phyloP scores from a whole-genome alignment of 1,140 invertebrate genomes.

The Drosophila ambigua region DNA sequence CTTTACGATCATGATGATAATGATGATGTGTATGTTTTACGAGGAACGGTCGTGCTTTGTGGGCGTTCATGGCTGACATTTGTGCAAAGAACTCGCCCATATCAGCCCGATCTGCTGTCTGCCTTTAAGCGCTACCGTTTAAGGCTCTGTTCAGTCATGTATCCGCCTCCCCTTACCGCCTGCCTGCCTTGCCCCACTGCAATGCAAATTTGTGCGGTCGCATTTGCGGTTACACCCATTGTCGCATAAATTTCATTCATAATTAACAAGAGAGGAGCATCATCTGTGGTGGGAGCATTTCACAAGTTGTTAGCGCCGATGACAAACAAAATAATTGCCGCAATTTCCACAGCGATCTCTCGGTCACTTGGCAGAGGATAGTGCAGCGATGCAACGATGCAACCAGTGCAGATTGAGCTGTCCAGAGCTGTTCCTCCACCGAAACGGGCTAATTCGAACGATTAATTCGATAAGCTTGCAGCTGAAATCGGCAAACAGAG shows the following conservation, averaged over 20 bases:
- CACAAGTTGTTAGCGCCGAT: constrained; percentile 59
- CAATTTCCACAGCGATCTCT: constrained; percentile 50
- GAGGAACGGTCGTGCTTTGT: constrained; percentile 63
- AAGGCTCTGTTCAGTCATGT: constrained; percentile 36
- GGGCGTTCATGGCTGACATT: constrained; percentile 74
- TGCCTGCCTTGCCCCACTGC: background rate
- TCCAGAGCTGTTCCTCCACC: constrained; percentile 32
- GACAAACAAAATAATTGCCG: constrained; percentile 75
- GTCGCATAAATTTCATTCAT: constrained; percentile 79
- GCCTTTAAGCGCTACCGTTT: constrained; percentile 61
- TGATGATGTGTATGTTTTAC: constrained; percentile 14
- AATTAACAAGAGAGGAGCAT: constrained; percentile 67
- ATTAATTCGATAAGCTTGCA: constrained; percentile 79
- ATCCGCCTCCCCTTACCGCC: background rate
- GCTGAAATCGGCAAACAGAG: constrained; percentile 58
- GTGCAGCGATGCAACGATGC: background rate
- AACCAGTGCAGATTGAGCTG: constrained; percentile 62
- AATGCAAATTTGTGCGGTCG: constrained; percentile 44
- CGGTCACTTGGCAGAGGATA: background rate
- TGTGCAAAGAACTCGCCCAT: constrained; percentile 55
- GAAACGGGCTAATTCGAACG: constrained; percentile 70
- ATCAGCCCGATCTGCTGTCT: constrained; percentile 53
- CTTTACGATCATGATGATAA: constrained; percentile 38
- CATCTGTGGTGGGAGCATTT: constrained; percentile 9
- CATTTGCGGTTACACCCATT: constrained; percentile 61